A percentile compares a stretch with the other conserved stretches of the same genome.
phyloP scores from a whole-genome alignment of 2,113 vertebrate genomes.

The Ceyx melanurus region DNA sequence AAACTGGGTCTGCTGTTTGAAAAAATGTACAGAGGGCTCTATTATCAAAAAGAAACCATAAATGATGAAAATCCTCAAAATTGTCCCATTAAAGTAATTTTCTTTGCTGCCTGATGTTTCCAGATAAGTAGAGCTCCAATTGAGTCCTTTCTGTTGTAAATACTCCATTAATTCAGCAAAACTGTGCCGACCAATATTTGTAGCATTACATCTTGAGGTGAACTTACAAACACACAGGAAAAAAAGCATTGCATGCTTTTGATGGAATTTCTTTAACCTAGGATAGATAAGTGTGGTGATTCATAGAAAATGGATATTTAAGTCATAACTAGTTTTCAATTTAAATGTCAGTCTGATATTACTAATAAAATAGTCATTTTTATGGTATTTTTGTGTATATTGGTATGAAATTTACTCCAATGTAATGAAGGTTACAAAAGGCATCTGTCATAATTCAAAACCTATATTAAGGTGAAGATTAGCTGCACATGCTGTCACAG shows the following conservation, averaged over 20 bases:
- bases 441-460: not conserved
- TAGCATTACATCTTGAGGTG: not conserved
- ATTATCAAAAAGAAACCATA: not conserved
- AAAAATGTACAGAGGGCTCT: not conserved
- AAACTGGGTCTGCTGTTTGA: not conserved
- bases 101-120: not conserved
- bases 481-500: not conserved
- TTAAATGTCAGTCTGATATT: not conserved
- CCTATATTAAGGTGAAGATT: not conserved
- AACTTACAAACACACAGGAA: not conserved
- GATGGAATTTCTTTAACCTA: not conserved
- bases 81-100: slow-evolving; percentile 34
- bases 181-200: not conserved
- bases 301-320: not conserved
- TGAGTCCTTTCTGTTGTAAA: not conserved
- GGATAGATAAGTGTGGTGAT: not conserved
- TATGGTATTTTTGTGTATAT: not conserved
- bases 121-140: not conserved
- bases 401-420: not conserved
- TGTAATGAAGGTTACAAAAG: not conserved
- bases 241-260: not conserved
- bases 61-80: slow-evolving; percentile 12
- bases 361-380: slow-evolving; percentile 1
- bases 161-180: not conserved
- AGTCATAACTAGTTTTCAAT: not conserved